Evolutionary conservation across 2,888 invertebrate genomes (phyloP).

Genomic region (Mamestra brassicae): DNA sequence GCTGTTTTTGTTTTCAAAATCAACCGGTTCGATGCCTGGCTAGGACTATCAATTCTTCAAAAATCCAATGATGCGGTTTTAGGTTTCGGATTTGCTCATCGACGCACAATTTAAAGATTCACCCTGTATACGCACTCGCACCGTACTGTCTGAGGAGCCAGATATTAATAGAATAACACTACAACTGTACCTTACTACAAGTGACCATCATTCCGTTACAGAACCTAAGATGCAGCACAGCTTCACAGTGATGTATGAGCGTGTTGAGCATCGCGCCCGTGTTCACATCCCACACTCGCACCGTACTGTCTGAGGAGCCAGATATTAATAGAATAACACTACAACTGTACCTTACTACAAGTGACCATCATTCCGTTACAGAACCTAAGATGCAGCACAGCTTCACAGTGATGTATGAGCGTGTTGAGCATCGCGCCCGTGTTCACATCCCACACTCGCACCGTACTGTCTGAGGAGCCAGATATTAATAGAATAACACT

Average conservation of each 20-base stretch:
- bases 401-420: constrained; percentile 99
- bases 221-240: constrained; percentile 99
- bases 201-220: constrained; percentile 99
- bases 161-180: constrained; percentile 92
- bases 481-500: constrained; percentile 92
- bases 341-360: constrained; percentile 97
- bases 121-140: too few species aligned
- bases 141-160: constrained; percentile 94
- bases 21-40: too few species aligned
- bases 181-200: constrained; percentile 97
- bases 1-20: too few species aligned
- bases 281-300: constrained; percentile 95
- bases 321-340: constrained; percentile 92
- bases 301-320: constrained; percentile 94
- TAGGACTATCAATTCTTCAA: too few species aligned
- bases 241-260: constrained; percentile 99
- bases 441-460: constrained; percentile 99
- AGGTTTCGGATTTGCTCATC: too few species aligned
- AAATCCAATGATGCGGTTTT: too few species aligned
- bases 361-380: constrained; percentile 99
- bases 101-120: too few species aligned
- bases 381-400: constrained; percentile 99
- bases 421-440: constrained; percentile 99
- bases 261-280: constrained; percentile 99
- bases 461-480: constrained; percentile 95